Evolutionary conservation across 2,888 invertebrate species (phyloP).

Genomic region (Heteromyza rotundicornis): DNA sequence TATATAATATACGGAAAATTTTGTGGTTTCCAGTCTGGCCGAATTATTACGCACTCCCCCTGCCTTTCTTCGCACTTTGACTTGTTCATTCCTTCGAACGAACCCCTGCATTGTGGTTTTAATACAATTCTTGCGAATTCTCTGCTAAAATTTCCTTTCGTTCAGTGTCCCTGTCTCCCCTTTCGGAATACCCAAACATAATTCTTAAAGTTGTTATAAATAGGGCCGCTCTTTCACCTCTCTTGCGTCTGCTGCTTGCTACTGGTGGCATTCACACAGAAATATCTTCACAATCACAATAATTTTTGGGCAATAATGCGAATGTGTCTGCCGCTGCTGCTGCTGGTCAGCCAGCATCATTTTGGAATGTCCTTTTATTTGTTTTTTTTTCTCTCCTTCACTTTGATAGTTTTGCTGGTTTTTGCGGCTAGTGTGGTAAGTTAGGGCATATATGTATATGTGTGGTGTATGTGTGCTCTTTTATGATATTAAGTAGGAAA

Average conservation of each 20-base stretch:
- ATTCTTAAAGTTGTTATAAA: too few relatives aligned
- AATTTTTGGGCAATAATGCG: not conserved
- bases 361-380: not conserved
- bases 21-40: too few relatives aligned
- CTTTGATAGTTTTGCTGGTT: conserved; percentile 4
- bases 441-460: not conserved
- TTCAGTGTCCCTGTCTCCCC: not conserved
- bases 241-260: too few relatives aligned
- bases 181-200: not conserved
- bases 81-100: too few relatives aligned
- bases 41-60: too few relatives aligned
- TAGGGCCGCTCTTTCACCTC: too few relatives aligned
- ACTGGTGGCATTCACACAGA: not conserved
- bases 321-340: not conserved
- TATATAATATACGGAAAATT: too few relatives aligned
- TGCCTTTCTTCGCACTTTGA: too few relatives aligned
- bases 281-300: not conserved
- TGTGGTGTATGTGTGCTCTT: not conserved
- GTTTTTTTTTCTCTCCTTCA: not conserved
- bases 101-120: too few relatives aligned
- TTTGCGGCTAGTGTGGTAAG: not conserved
- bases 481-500: not conserved
- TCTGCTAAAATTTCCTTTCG: too few relatives aligned
- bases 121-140: too few relatives aligned
- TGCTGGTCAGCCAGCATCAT: not conserved